Percentiles rank a stretch among this genome's conserved stretches.
Conservation (phyloP, 2,797 vertebrate species). For the Cuniculus paca region DNA sequence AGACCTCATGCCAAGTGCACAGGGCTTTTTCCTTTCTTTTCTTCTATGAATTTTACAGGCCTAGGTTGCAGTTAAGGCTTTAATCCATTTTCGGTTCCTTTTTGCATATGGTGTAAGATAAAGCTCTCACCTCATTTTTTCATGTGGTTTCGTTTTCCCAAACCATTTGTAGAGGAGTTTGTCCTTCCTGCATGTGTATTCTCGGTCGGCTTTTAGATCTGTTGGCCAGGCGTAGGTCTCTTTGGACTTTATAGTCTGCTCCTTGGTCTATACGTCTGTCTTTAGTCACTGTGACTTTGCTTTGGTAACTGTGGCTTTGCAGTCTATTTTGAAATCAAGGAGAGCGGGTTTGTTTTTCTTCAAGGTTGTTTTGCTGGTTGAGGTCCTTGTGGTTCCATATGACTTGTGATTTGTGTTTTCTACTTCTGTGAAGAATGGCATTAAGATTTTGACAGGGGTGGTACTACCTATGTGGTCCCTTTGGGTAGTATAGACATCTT, state of each 20-base stretch:
- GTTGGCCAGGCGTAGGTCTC: background rate
- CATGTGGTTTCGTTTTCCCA: background rate
- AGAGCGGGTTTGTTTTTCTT: background rate
- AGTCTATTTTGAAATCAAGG: background rate
- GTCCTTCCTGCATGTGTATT: background rate
- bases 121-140: background rate
- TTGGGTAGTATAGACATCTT: background rate
- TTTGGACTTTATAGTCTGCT: background rate
- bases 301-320: background rate
- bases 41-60: background rate
- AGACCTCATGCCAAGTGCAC: background rate
- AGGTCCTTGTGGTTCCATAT: background rate
- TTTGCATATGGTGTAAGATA: background rate
- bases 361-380: background rate
- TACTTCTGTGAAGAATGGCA: background rate
- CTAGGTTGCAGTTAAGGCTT: background rate
- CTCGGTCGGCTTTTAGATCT: background rate
- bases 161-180: background rate
- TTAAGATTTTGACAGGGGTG: background rate
- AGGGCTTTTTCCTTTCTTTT: background rate
- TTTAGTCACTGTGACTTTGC: background rate
- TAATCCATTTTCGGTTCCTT: background rate
- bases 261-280: background rate
- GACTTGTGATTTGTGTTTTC: constrained; percentile 9
- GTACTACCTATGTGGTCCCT: background rate